Conservation (phyloP, 1,140 invertebrate genomes). For the Bombus polaris region DNA sequence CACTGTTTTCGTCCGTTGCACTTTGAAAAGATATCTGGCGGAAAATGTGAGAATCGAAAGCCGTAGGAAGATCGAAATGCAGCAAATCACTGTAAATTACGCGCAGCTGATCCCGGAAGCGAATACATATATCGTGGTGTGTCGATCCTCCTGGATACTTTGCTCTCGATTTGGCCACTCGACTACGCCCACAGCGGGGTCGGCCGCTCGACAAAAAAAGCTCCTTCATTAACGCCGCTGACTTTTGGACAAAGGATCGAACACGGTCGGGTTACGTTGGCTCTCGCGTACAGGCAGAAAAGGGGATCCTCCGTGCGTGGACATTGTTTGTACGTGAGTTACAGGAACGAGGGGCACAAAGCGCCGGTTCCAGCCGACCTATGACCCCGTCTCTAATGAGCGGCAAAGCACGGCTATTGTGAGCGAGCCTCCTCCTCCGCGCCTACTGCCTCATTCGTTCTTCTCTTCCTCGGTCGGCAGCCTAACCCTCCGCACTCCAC, state of each 20-base stretch:
- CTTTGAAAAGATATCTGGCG: not conserved
- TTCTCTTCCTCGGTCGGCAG: slow-evolving; percentile 10
- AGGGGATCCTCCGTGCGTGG: slow-evolving; percentile 53
- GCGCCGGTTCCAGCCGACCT: slow-evolving; percentile 66
- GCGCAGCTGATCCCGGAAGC: slow-evolving; percentile 22
- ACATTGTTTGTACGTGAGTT: slow-evolving; percentile 66
- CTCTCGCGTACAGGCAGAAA: slow-evolving; percentile 26
- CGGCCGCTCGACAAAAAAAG: not conserved
- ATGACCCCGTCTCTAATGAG: slow-evolving; percentile 78
- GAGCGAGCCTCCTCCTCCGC: slow-evolving; percentile 60
- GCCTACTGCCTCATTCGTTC: slow-evolving; percentile 42
- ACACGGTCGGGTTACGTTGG: slow-evolving; percentile 24
- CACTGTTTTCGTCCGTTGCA: not conserved
- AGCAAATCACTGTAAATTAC: not conserved
- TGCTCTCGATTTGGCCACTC: slow-evolving; percentile 39
- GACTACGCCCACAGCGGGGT: slow-evolving; percentile 23
- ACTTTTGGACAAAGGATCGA: slow-evolving; percentile 56
- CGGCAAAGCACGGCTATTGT: slow-evolving; percentile 78
- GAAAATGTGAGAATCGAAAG: not conserved
- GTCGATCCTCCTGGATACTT: slow-evolving; percentile 11
- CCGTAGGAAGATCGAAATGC: accelerated
- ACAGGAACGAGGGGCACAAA: slow-evolving; percentile 63
- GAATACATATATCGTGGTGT: not conserved
- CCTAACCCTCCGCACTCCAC: slow-evolving; percentile 1
- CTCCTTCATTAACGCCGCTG: slow-evolving; percentile 53